phyloP scores from a whole-genome alignment of 2,888 invertebrate species.

The Caenorhabditis angaria region DNA sequence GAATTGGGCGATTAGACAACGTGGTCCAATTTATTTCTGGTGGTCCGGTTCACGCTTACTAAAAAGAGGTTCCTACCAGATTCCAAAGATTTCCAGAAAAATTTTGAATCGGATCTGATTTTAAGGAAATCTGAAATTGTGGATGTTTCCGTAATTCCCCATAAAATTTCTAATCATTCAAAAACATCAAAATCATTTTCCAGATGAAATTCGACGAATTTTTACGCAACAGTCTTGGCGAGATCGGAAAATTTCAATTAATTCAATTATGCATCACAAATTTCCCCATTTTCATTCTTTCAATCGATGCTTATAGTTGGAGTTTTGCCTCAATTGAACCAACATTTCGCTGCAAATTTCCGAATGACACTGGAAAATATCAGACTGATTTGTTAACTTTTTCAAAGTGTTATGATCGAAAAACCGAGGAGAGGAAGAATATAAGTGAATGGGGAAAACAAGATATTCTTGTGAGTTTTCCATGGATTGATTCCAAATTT shows the following conservation, averaged over 20 bases:
- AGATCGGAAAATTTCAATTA: conserved; percentile 66
- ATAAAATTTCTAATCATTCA: too few species aligned
- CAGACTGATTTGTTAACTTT: conserved; percentile 38
- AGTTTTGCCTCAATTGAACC: conserved; percentile 69
- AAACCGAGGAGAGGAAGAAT: not conserved
- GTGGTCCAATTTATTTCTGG: too few species aligned
- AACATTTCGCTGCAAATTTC: conserved; percentile 59
- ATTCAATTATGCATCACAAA: conserved; percentile 70
- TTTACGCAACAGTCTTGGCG: conserved; percentile 68
- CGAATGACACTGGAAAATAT: conserved; percentile 44
- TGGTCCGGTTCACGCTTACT: too few species aligned
- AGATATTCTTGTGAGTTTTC: conserved; percentile 18
- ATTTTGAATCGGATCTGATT: too few species aligned
- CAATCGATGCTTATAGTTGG: conserved; percentile 72
- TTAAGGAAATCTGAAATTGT: too few species aligned
- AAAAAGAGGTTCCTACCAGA: too few species aligned
- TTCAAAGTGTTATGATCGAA: conserved; percentile 39
- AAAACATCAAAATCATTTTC: too few species aligned
- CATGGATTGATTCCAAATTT: too few species aligned
- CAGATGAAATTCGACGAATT: conserved; percentile 73
- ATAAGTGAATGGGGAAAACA: conserved; percentile 18
- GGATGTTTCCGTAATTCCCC: too few species aligned
- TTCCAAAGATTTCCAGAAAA: too few species aligned
- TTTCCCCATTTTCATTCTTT: conserved; percentile 70
- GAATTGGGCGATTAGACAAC: too few species aligned